Percentiles rank a stretch among this genome's conserved stretches.
These are phyloP conservation scores for Acanthaster planci DNA, from an alignment of 35 echinoderm and acorn worm genomes.

Conservation along the genomic window DNA sequence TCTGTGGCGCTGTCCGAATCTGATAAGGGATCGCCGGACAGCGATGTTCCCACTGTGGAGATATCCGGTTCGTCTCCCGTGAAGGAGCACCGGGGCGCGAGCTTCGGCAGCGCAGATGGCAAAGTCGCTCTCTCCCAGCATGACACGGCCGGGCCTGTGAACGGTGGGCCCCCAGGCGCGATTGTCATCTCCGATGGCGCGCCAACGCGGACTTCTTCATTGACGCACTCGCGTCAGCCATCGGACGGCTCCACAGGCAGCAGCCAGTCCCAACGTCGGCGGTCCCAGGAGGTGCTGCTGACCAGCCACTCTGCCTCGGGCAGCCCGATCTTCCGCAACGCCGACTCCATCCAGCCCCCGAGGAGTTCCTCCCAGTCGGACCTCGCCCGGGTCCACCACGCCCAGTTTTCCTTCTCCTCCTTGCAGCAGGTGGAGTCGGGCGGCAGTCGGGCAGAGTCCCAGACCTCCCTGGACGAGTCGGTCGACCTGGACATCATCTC, in stretches of 20 bases:
- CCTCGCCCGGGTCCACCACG: slow-evolving; percentile 30
- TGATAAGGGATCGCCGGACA: neutral
- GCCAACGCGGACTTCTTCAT: neutral
- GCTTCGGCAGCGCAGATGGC: too few relatives aligned
- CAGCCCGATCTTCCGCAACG: neutral
- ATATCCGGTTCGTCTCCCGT: neutral
- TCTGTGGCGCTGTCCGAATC: neutral
- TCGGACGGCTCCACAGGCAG: neutral
- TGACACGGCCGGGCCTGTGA: neutral
- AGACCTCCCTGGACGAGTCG: slow-evolving; percentile 69
- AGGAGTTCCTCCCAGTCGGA: slow-evolving; percentile 29
- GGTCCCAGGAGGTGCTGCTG: slow-evolving; percentile 16
- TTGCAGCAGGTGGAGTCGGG: slow-evolving; percentile 56
- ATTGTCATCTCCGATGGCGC: slow-evolving; percentile 36
- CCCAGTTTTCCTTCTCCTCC: slow-evolving; percentile 43
- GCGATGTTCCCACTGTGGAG: neutral
- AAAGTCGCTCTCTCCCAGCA: neutral
- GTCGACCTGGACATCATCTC: slow-evolving; percentile 80
- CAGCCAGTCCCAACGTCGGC: neutral
- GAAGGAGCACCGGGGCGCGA: neutral
- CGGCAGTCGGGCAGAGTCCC: slow-evolving; percentile 6
- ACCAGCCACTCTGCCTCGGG: slow-evolving; percentile 1
- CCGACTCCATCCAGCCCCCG: neutral
- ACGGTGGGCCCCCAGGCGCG: slow-evolving; percentile 53
- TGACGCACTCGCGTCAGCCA: neutral